Percentiles rank a stretch among this genome's conserved stretches.
Conservation (phyloP, 2,797 vertebrate species). For the Sebastes vulpes region DNA sequence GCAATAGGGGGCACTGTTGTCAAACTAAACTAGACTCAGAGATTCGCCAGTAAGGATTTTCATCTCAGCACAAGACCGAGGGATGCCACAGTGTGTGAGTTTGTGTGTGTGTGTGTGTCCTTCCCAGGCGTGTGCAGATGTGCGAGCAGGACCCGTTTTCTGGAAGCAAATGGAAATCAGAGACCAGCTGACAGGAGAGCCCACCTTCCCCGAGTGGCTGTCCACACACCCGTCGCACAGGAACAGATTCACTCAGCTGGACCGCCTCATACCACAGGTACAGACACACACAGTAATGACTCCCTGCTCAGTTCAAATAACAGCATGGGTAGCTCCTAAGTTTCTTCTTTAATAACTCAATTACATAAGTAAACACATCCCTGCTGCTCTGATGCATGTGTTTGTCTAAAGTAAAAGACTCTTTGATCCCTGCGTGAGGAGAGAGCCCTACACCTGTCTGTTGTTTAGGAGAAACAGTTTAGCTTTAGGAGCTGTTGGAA, state of each 20-base stretch:
- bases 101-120: constrained; percentile 3
- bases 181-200: constrained; percentile 82
- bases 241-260: constrained; percentile 88
- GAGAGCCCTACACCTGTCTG: constrained; percentile 6
- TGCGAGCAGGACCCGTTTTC: constrained; percentile 93
- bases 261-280: constrained; percentile 93
- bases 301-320: background rate
- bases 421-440: constrained; percentile 13
- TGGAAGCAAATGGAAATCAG: constrained; percentile 94
- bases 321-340: background rate
- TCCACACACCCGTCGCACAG: constrained; percentile 96
- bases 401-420: constrained; percentile 16
- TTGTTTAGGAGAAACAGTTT: constrained; percentile 22
- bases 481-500: constrained; percentile 45
- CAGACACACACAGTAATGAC: constrained; percentile 29
- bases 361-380: background rate
- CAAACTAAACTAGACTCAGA: constrained; percentile 42
- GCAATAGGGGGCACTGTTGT: constrained; percentile 79
- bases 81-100: background rate
- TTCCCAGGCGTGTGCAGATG: constrained; percentile 93
- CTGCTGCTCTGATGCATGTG: background rate
- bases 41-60: background rate
- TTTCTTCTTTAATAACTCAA: background rate
- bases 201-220: constrained; percentile 91
- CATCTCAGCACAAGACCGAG: background rate